phyloP scores from a whole-genome alignment of 2,797 vertebrate genomes.

The Trematomus bernacchii region DNA sequence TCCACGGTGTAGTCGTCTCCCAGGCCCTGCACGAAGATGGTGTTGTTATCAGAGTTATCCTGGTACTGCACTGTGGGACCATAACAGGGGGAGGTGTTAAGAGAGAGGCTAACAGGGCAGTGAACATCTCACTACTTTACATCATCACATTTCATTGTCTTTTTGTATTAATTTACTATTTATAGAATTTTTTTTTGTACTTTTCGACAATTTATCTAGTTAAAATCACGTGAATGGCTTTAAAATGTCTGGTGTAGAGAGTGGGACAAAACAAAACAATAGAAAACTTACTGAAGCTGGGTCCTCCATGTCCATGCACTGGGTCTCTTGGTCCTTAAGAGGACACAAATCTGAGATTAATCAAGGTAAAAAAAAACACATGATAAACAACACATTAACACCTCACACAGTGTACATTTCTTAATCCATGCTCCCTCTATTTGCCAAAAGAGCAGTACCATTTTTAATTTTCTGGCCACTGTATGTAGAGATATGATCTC shows the following conservation, averaged over 20 bases:
- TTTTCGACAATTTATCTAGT: accelerated
- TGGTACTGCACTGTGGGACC: slow-evolving; percentile 84
- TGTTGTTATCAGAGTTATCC: slow-evolving; percentile 96
- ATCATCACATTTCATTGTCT: neutral
- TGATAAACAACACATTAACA: slow-evolving; percentile 21
- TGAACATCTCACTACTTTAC: neutral
- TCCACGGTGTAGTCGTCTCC: slow-evolving; percentile 92
- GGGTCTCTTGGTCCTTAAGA: slow-evolving; percentile 89
- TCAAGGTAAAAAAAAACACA: slow-evolving; percentile 18
- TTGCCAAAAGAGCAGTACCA: neutral
- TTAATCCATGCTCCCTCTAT: neutral
- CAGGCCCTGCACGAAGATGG: slow-evolving; percentile 94
- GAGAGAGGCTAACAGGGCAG: neutral
- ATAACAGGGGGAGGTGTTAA: neutral
- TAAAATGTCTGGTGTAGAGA: neutral
- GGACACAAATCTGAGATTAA: slow-evolving; percentile 42
- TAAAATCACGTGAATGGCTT: neutral
- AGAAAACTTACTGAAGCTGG: slow-evolving; percentile 80
- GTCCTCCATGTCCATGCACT: slow-evolving; percentile 81
- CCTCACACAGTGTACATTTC: neutral
- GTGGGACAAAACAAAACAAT: neutral
- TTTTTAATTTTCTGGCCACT: neutral
- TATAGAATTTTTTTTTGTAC: too few species aligned
- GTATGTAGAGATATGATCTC: neutral
- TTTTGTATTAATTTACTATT: too few species aligned